These are phyloP conservation scores for Tachysurus vachellii DNA, from an alignment of 2,113 vertebrate species.

Conservation along the genomic window DNA sequence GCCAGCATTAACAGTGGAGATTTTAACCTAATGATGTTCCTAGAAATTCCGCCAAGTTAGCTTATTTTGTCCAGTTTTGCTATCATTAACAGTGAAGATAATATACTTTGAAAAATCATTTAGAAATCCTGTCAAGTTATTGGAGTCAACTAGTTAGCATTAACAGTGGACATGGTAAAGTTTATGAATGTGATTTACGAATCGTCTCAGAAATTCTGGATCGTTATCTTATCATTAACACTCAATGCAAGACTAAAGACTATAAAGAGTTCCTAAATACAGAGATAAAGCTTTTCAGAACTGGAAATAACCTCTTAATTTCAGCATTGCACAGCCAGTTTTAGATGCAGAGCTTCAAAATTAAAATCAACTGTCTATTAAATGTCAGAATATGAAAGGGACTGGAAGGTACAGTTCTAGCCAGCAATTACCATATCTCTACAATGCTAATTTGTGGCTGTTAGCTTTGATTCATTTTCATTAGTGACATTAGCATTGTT, in stretches of 20 bases:
- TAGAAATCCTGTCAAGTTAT: background rate
- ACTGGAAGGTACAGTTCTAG: background rate
- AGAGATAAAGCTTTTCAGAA: background rate
- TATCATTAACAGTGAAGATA: background rate
- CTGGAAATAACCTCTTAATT: background rate
- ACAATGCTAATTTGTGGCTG: conserved; percentile 8
- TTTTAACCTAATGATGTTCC: no score
- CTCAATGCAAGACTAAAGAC: no score
- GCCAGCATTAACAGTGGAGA: no score
- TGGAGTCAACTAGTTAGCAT: background rate
- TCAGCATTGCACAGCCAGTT: background rate
- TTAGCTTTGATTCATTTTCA: conserved; percentile 6
- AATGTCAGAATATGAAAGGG: background rate
- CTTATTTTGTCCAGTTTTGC: no score
- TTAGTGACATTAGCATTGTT: conserved; percentile 26
- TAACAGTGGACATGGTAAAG: background rate
- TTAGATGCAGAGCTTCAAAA: background rate
- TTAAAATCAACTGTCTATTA: background rate
- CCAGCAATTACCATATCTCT: background rate
- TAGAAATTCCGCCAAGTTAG: no score
- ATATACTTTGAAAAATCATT: no score
- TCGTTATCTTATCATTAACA: no score
- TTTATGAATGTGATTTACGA: no score
- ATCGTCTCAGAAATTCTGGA: no score
- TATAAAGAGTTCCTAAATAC: background rate